A percentile compares a stretch with the other conserved stretches of the same genome.
Evolutionary conservation across 2,113 vertebrate genomes (phyloP).

Genomic region (Chlamydotis undulata): DNA sequence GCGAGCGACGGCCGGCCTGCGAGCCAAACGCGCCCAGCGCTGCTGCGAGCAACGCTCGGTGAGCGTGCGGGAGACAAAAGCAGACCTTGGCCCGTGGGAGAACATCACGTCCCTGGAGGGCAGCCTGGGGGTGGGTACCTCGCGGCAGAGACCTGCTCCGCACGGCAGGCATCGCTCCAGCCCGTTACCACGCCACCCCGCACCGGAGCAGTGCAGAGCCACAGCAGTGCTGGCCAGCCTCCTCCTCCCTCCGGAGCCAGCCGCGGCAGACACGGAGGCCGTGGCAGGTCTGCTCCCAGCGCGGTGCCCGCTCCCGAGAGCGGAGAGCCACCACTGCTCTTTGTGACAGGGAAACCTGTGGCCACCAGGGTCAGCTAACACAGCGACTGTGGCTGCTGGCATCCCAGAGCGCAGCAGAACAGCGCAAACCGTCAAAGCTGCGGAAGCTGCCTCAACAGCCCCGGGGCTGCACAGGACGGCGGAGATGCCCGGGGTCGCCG

Average conservation of each 20-base stretch:
- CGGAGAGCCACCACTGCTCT: too few species aligned
- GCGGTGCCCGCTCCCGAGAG: not conserved
- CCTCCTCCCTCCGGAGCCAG: too few species aligned
- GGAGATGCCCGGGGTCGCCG: not conserved
- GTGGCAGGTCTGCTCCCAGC: rapidly evolving
- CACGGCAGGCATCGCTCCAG: not conserved
- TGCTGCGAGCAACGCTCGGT: not conserved
- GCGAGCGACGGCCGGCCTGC: not conserved
- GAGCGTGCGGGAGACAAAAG: not conserved
- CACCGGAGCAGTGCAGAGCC: not conserved
- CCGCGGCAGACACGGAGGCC: not conserved
- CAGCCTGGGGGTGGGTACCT: not conserved
- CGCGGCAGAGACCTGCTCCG: not conserved
- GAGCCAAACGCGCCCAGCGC: not conserved
- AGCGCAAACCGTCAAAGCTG: rapidly evolving
- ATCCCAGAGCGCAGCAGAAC: rapidly evolving
- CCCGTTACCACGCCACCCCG: not conserved
- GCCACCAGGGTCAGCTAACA: not conserved
- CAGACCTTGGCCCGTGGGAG: not conserved
- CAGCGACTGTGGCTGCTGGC: rapidly evolving
- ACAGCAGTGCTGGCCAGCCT: not conserved
- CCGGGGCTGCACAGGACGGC: rapidly evolving
- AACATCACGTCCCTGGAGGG: not conserved
- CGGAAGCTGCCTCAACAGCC: not conserved
- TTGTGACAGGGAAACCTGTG: too few species aligned